These are phyloP conservation scores for Noctua janthe DNA, from an alignment of 2,888 invertebrate species.

Conservation along the genomic window DNA sequence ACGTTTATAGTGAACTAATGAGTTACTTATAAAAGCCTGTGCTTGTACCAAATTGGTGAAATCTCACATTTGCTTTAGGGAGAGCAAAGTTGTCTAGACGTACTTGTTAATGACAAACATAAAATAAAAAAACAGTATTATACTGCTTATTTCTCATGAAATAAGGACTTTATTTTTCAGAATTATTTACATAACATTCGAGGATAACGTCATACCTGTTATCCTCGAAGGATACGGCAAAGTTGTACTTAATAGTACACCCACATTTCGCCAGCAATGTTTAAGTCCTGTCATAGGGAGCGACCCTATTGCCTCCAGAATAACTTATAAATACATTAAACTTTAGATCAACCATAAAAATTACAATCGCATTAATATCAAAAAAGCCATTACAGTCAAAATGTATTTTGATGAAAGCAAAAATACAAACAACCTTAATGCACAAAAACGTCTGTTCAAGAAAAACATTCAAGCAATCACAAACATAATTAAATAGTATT, in stretches of 20 bases:
- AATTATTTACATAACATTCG: not conserved
- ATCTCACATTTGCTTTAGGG: not conserved
- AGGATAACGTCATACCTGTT: not conserved
- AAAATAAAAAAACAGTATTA: not conserved
- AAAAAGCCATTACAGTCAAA: not conserved
- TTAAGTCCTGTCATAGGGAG: not conserved
- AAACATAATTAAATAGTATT: conserved; percentile 33
- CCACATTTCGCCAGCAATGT: not conserved
- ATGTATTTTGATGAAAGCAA: not conserved
- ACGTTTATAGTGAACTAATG: not conserved
- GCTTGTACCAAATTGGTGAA: not conserved
- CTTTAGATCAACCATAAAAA: not conserved
- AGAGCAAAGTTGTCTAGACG: not conserved
- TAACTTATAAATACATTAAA: not conserved
- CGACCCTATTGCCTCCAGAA: not conserved
- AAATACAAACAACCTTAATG: not conserved
- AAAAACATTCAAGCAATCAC: conserved; percentile 21
- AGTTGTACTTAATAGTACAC: not conserved
- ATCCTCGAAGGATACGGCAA: not conserved
- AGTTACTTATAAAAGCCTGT: not conserved
- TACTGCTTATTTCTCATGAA: too few relatives aligned
- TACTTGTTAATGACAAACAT: not conserved
- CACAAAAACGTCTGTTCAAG: not conserved
- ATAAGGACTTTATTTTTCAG: not conserved
- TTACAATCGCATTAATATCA: not conserved